Conservation (phyloP, 2,797 vertebrate genomes). For the Mormyrus proboscirostris region DNA sequence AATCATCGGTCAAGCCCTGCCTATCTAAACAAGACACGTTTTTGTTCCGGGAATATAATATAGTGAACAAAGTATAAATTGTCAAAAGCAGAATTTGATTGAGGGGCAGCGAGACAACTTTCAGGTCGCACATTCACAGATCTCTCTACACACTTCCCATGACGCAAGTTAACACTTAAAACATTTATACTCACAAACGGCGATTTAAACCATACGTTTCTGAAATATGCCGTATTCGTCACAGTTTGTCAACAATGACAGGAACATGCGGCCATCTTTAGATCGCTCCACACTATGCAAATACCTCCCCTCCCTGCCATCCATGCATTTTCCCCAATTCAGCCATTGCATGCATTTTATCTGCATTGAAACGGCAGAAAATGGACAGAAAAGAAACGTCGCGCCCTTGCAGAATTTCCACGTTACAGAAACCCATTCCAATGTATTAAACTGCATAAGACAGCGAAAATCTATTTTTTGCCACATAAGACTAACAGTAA, state of each 20-base stretch:
- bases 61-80: neutral
- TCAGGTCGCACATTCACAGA: neutral
- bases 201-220: constrained; percentile 10
- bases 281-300: neutral
- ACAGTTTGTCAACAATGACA: constrained; percentile 4
- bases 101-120: neutral
- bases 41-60: neutral
- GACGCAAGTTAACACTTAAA: constrained; percentile 29
- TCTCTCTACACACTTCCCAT: constrained; percentile 30
- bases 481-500: neutral
- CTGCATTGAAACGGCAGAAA: constrained; percentile 1
- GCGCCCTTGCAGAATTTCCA: constrained; percentile 22
- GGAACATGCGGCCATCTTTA: constrained; percentile 14
- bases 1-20: neutral
- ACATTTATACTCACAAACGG: neutral
- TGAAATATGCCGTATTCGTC: constrained; percentile 19
- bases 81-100: neutral
- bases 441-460: constrained; percentile 36
- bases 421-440: constrained; percentile 28
- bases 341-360: constrained; percentile 4
- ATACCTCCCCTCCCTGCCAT: neutral
- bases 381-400: neutral
- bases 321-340: neutral
- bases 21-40: neutral
- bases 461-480: neutral